phyloP scores from a whole-genome alignment of 2,113 vertebrate genomes.

The Albula goreensis region DNA sequence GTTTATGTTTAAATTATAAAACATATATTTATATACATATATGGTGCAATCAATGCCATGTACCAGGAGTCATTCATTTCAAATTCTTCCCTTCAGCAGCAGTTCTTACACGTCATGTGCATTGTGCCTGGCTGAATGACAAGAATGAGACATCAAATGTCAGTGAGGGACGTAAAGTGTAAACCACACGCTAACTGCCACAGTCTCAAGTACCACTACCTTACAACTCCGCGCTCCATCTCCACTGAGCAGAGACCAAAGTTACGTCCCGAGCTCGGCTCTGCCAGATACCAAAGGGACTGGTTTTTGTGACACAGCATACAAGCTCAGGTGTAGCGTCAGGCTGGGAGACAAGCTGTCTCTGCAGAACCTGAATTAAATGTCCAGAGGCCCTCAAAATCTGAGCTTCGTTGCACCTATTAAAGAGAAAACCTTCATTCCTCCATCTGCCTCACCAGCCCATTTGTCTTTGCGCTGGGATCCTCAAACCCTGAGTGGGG shows the following conservation, averaged over 20 bases:
- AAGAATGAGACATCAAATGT: conserved; percentile 38
- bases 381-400: neutral
- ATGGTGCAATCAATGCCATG: neutral
- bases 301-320: conserved; percentile 56
- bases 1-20: neutral
- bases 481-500: neutral
- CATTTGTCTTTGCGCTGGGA: neutral
- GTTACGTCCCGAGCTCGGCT: conserved; percentile 60
- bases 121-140: neutral
- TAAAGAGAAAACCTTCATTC: neutral
- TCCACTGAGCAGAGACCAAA: conserved; percentile 50
- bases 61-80: neutral
- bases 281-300: conserved; percentile 62
- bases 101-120: neutral
- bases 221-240: conserved; percentile 50
- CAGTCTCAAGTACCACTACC: conserved; percentile 49
- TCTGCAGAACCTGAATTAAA: neutral
- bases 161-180: conserved; percentile 33
- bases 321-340: neutral
- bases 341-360: neutral
- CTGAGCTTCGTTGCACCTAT: neutral
- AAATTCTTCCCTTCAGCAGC: neutral
- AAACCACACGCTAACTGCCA: conserved; percentile 48
- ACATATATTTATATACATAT: neutral
- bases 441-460: neutral